These are phyloP conservation scores for Plutella xylostella DNA, from an alignment of 2,888 invertebrate species.

Conservation along the genomic window DNA sequence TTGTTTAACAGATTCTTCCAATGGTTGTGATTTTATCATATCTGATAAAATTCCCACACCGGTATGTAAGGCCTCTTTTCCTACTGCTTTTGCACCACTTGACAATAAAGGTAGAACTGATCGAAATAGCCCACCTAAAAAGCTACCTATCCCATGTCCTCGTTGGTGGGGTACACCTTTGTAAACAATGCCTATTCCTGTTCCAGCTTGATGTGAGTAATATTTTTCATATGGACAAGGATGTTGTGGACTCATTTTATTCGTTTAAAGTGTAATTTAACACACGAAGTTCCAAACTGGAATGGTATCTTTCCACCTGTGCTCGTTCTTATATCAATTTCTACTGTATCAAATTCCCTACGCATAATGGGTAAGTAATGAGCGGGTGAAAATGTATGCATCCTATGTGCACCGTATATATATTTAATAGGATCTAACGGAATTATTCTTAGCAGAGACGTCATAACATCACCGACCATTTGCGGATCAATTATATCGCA, in stretches of 20 bases:
- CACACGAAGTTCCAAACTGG: constrained; percentile 23
- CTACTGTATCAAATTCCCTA: constrained; percentile 24
- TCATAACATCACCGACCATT: too few relatives aligned
- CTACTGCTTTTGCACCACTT: too few relatives aligned
- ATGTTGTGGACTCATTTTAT: constrained; percentile 15
- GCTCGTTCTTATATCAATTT: constrained; percentile 27
- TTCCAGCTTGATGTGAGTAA: constrained; percentile 21
- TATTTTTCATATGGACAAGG: constrained; percentile 21
- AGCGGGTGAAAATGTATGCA: constrained; percentile 19
- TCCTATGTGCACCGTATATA: constrained; percentile 22
- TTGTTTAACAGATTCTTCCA: too few relatives aligned
- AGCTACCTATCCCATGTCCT: too few relatives aligned
- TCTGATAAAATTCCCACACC: too few relatives aligned
- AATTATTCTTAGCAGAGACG: too few relatives aligned
- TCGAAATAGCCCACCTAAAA: too few relatives aligned
- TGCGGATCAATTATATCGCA: too few relatives aligned
- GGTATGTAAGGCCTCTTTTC: too few relatives aligned
- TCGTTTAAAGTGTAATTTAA: constrained; percentile 23
- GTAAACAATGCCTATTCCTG: constrained; percentile 22
- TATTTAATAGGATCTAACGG: too few relatives aligned
- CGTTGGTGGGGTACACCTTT: neutral
- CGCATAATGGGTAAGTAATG: constrained; percentile 24
- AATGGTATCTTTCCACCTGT: constrained; percentile 23
- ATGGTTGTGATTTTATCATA: too few relatives aligned
- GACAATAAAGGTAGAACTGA: too few relatives aligned